phyloP scores from a whole-genome alignment of 2,113 vertebrate genomes.

The Aegithalos caudatus region DNA sequence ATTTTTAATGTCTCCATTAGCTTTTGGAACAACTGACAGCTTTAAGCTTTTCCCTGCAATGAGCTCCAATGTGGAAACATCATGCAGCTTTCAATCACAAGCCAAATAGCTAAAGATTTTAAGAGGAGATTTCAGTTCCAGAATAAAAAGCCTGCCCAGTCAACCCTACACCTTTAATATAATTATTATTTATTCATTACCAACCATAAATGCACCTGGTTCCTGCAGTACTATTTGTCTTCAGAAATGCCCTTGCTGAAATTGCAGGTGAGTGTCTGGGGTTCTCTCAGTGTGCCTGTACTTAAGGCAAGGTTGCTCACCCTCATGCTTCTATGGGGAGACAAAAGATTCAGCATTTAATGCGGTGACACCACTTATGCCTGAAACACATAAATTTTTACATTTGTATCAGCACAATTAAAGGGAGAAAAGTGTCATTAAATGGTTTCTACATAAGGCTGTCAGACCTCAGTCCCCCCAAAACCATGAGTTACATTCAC shows the following conservation, averaged over 20 bases:
- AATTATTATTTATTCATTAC: conserved; percentile 20
- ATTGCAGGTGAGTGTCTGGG: neutral
- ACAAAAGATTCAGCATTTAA: neutral
- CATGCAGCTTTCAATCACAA: neutral
- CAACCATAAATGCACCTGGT: neutral
- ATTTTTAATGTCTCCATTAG: conserved; percentile 31
- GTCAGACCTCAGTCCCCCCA: neutral
- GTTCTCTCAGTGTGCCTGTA: neutral
- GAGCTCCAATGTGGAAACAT: neutral
- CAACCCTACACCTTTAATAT: neutral
- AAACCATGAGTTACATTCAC: neutral
- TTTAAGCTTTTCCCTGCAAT: neutral
- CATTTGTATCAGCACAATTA: neutral
- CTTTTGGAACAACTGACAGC: neutral
- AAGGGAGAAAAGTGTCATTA: neutral
- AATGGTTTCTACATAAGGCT: neutral
- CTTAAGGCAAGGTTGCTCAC: neutral
- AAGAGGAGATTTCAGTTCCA: neutral
- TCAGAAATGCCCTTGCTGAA: neutral
- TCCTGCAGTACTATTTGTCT: neutral
- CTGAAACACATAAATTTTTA: neutral
- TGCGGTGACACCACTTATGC: neutral
- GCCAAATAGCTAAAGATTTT: neutral
- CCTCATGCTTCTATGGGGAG: neutral
- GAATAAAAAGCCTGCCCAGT: neutral